phyloP scores from a whole-genome alignment of 1,140 invertebrate species.

The Campoletis sonorensis region DNA sequence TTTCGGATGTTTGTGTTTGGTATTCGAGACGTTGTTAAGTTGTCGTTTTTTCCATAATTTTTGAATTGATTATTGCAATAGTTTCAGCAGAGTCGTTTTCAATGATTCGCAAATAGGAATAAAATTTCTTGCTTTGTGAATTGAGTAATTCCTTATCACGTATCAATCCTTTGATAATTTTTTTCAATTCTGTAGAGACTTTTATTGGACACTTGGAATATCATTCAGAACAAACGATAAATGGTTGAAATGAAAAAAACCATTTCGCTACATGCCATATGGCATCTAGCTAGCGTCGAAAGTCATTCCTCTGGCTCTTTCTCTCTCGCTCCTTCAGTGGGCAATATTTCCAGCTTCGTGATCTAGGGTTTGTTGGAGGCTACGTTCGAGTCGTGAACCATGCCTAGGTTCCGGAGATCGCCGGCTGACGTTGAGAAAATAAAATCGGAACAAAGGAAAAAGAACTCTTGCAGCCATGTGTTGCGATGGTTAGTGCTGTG shows the following conservation, averaged over 20 bases:
- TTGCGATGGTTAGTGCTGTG: background rate
- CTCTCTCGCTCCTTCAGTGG: background rate
- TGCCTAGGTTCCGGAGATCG: background rate
- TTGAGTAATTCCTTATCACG: no score
- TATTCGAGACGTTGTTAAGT: no score
- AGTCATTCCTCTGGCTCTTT: background rate
- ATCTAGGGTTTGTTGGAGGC: background rate
- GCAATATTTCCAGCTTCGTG: background rate
- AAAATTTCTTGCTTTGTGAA: no score
- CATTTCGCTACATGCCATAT: background rate
- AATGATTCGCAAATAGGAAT: no score
- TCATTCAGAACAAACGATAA: background rate
- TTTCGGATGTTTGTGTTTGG: background rate
- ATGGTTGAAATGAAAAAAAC: background rate
- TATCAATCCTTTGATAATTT: background rate
- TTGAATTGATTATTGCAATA: no score
- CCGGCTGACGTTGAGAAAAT: background rate
- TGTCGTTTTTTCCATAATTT: no score
- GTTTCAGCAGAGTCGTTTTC: no score
- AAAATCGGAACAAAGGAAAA: slow-evolving; percentile 14
- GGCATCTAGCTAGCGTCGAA: background rate
- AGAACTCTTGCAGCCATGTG: background rate
- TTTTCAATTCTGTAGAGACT: background rate
- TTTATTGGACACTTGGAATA: no score
- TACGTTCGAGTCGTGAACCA: background rate